A percentile compares a stretch with the other conserved stretches of the same genome.
Conservation (phyloP, 2,797 vertebrate species). For the Acanthurus lineatus region DNA sequence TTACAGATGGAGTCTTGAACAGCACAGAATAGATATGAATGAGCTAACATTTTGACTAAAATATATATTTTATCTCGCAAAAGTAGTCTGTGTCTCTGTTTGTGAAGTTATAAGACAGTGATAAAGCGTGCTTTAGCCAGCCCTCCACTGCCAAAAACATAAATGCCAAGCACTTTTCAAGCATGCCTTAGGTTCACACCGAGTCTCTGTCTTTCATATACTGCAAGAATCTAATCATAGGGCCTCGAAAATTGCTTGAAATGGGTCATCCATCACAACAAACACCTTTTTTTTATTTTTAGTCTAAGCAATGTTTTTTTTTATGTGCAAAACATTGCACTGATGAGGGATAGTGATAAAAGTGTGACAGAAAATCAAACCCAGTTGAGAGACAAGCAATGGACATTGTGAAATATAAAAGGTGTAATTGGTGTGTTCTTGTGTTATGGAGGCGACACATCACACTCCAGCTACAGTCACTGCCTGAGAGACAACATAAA, state of each 20-base stretch:
- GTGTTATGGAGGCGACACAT: neutral
- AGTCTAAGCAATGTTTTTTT: neutral
- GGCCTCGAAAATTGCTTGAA: neutral
- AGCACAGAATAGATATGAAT: neutral
- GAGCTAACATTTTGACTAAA: neutral
- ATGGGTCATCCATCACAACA: constrained; percentile 17
- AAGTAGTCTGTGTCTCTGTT: neutral
- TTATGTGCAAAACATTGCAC: constrained; percentile 3
- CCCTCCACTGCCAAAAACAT: neutral
- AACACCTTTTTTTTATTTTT: neutral
- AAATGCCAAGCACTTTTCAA: neutral
- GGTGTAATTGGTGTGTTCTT: too few species aligned
- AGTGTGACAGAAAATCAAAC: constrained; percentile 9
- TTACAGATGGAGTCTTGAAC: neutral
- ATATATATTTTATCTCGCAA: neutral
- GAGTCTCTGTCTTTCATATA: neutral
- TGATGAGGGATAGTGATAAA: neutral
- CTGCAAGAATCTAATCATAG: constrained; percentile 1
- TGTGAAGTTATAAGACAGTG: neutral
- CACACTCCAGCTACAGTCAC: neutral
- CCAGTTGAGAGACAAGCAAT: neutral
- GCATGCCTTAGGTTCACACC: neutral
- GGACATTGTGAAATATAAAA: neutral
- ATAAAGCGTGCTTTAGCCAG: neutral
- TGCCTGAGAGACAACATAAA: neutral